Conservation (phyloP, 1,140 invertebrate species). For the Cyclargus thomasi region DNA sequence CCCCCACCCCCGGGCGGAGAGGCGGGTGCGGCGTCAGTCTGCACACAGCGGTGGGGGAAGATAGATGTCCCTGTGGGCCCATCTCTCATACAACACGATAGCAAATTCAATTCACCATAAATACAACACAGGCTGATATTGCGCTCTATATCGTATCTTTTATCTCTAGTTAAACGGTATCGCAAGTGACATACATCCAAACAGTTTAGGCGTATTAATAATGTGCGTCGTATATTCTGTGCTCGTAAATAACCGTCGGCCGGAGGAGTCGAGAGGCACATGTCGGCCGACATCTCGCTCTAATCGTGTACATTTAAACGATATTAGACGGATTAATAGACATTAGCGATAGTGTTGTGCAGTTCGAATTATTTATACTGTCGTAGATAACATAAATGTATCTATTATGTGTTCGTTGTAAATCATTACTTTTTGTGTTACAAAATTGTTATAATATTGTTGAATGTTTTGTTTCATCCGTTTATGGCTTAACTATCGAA, state of each 20-base stretch:
- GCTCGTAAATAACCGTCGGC: conserved; percentile 34
- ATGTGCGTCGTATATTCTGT: conserved; percentile 33
- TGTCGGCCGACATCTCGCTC: conserved; percentile 11
- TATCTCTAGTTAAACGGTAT: conserved; percentile 10
- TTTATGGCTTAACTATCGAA: too few species aligned
- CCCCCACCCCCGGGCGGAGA: conserved; percentile 32
- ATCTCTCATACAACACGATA: conserved; percentile 63
- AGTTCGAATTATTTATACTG: conserved; percentile 4
- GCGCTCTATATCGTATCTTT: conserved; percentile 30
- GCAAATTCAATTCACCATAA: conserved; percentile 60
- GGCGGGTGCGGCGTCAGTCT: conserved; percentile 50
- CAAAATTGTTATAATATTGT: background rate
- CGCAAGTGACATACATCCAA: conserved; percentile 29
- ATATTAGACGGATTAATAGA: conserved; percentile 16
- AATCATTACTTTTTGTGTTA: background rate
- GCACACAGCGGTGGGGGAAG: conserved; percentile 54
- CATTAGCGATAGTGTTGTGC: conserved; percentile 13
- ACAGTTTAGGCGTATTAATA: conserved; percentile 40
- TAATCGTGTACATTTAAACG: conserved; percentile 15
- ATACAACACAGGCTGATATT: conserved; percentile 40
- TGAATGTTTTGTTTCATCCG: background rate
- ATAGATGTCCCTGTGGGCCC: conserved; percentile 53
- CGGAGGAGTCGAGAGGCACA: conserved; percentile 19
- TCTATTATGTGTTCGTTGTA: background rate
- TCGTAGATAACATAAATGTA: background rate